phyloP scores from a whole-genome alignment of 2,113 vertebrate species.

The Sardina pilchardus region DNA sequence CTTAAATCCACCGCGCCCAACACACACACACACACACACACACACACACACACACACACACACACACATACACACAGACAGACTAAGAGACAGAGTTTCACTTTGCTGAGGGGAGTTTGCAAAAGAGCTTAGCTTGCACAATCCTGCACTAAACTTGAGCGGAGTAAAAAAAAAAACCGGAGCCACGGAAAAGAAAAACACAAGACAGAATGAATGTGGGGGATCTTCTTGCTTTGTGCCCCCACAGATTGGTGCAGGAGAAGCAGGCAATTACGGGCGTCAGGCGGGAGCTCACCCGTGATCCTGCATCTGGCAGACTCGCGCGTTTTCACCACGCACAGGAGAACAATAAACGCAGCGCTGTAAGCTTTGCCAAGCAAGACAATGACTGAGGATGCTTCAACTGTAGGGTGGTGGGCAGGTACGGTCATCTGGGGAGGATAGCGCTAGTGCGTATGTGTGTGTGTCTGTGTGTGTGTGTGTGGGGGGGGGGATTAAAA shows the following conservation, averaged over 20 bases:
- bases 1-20: too few species aligned
- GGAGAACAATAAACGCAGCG: conserved; percentile 75
- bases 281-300: conserved; percentile 22
- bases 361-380: conserved; percentile 60
- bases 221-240: neutral
- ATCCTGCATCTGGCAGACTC: neutral
- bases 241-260: conserved; percentile 7
- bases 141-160: neutral
- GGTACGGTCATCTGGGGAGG: too few species aligned
- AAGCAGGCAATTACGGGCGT: conserved; percentile 23
- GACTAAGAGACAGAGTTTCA: neutral
- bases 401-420: too few species aligned
- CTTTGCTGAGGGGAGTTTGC: neutral
- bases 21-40: too few species aligned
- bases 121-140: neutral
- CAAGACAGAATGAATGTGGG: neutral
- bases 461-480: neutral
- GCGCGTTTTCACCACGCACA: neutral
- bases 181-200: neutral
- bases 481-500: neutral
- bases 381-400: too few species aligned
- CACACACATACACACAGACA: too few species aligned
- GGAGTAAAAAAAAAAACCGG: neutral
- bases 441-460: neutral
- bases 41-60: too few species aligned